phyloP scores from a whole-genome alignment of 2,888 invertebrate genomes.

The Drosophila greeni region DNA sequence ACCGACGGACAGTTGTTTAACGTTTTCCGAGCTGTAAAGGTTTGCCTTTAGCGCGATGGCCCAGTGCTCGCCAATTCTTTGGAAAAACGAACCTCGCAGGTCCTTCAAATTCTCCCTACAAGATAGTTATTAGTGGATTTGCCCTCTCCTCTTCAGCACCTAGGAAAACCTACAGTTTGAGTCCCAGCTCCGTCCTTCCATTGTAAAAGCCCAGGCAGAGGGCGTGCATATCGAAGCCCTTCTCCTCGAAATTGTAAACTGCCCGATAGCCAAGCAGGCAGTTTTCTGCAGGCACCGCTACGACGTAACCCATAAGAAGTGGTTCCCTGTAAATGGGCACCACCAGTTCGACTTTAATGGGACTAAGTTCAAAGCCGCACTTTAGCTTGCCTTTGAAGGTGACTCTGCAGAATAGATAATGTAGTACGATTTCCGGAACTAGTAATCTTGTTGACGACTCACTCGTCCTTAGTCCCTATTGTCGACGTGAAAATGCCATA shows the following conservation, averaged over 20 bases:
- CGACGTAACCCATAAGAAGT: slow-evolving; percentile 39
- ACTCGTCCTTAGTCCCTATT: slow-evolving; percentile 8
- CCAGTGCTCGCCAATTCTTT: slow-evolving; percentile 43
- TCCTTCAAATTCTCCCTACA: slow-evolving; percentile 54
- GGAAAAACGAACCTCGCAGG: slow-evolving; percentile 56
- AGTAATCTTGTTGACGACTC: background rate
- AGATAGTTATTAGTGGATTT: background rate
- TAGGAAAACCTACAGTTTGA: slow-evolving; percentile 49
- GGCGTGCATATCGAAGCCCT: slow-evolving; percentile 46
- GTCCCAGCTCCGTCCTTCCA: slow-evolving; percentile 35
- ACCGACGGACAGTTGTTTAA: slow-evolving; percentile 38
- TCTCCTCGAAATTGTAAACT: slow-evolving; percentile 36
- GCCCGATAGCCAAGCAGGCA: slow-evolving; percentile 45
- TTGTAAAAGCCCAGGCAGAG: slow-evolving; percentile 40
- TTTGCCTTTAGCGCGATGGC: slow-evolving; percentile 49
- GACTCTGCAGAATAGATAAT: background rate
- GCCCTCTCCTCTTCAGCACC: background rate
- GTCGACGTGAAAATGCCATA: background rate
- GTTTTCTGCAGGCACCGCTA: slow-evolving; percentile 24
- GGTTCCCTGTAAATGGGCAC: slow-evolving; percentile 43
- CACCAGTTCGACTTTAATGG: slow-evolving; percentile 41
- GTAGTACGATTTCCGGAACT: background rate
- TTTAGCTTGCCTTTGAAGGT: slow-evolving; percentile 12
- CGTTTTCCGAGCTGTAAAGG: slow-evolving; percentile 16
- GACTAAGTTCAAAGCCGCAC: slow-evolving; percentile 39